Evolutionary conservation across 2,888 invertebrate species (phyloP).

Genomic region (Coremacera marginata): DNA sequence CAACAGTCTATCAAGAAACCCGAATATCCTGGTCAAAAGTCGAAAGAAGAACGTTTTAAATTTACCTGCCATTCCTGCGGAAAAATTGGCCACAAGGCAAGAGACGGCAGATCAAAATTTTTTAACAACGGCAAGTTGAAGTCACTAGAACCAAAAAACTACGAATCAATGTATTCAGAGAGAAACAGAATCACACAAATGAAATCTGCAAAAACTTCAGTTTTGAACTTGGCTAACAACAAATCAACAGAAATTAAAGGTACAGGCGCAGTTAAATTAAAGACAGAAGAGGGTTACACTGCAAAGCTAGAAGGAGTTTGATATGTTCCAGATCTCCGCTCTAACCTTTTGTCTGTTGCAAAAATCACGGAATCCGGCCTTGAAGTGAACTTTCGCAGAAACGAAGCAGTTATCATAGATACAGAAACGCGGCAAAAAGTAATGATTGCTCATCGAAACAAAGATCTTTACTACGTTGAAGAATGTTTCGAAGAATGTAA

Average conservation of each 20-base stretch:
- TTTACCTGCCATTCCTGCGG: neutral
- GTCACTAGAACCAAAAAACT: too few relatives aligned
- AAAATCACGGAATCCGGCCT: too few relatives aligned
- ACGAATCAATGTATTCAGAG: neutral
- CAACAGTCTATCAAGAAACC: too few relatives aligned
- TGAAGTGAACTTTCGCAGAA: neutral
- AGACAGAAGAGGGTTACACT: too few relatives aligned
- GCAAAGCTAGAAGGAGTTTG: slow-evolving; percentile 16
- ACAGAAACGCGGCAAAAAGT: slow-evolving; percentile 22
- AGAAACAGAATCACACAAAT: neutral
- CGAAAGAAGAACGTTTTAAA: too few relatives aligned
- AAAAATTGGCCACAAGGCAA: slow-evolving; percentile 5
- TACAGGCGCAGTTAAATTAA: neutral
- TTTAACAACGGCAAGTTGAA: neutral
- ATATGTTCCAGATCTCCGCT: slow-evolving; percentile 28
- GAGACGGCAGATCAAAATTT: neutral
- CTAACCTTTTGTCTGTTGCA: too few relatives aligned
- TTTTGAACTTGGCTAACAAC: neutral
- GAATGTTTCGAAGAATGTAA: neutral
- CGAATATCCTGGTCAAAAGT: too few relatives aligned
- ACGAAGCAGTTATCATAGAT: slow-evolving; percentile 5
- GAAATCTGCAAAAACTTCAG: neutral
- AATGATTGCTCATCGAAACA: neutral
- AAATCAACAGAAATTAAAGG: too few relatives aligned
- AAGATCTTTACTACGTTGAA: neutral